Evolutionary conservation across 2,888 invertebrate genomes (phyloP), one percentile per base, ranked within the genome.

Genomic region (Ferdinandea cuprea): DNA sequence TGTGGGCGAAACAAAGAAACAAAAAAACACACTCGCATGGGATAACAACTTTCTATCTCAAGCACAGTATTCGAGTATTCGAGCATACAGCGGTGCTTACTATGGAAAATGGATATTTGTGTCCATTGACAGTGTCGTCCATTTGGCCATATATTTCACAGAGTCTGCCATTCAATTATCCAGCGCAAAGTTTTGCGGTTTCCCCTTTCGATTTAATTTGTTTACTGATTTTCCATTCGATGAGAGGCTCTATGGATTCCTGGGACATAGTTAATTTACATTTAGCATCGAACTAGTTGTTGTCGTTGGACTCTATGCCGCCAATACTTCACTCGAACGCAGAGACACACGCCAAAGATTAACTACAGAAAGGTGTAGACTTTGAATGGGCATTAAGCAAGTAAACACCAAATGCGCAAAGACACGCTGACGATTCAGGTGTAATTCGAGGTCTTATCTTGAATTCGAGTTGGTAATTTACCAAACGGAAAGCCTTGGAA

Each of bases 71-170:
- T 15, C 61, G 32, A 42, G 15, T 69, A 30, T n/a, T 30, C 54
- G 40, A n/a, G n/a, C n/a, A n/a, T n/a, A n/a, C n/a, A n/a, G n/a
- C n/a, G n/a, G n/a, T n/a, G 25, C 25, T 13, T 13, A 9, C 1
- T n/a, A n/a, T 46, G 52, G n/a, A 68, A 54, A 68, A 74, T 44
- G 37, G 68, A 80, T n/a, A n/a, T 80, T 74, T 80, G 50, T 74
- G 25, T 74, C 44, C 52, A 72, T 61, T 71, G 77, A 76, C 71
- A 81, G 71, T 66, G 61, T 81, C 66, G 59, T 77, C 71, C 61
- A 81, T 72, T 66, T 59, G 71, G 28, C 71, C 81, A 81, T 81
- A 76, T 77, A 81, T 76, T 77, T 77, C 81, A 44, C 40, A 21
- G 48, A 44, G 44, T 44, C 44, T 8, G 48, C 77, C 76, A 77